These are phyloP conservation scores for Cremastinae sp. DNA, from an alignment of 2,888 invertebrate species.

Conservation along the genomic window DNA sequence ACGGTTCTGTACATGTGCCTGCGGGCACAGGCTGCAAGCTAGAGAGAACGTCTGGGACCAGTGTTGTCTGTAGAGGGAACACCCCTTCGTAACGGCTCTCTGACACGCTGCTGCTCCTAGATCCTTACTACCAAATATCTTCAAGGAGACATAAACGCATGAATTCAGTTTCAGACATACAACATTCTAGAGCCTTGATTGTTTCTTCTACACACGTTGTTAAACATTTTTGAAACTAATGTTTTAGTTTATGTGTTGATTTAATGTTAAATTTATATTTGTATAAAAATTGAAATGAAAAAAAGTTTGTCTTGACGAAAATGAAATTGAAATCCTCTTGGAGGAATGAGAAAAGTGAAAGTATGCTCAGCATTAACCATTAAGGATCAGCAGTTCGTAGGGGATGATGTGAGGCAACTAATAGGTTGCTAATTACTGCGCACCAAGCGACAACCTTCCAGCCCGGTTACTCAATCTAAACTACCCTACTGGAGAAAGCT, in stretches of 20 bases:
- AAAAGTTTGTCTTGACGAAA: too few relatives aligned
- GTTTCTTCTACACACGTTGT: too few relatives aligned
- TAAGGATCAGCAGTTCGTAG: constrained; percentile 30
- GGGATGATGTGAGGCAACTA: constrained; percentile 31
- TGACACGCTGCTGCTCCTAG: constrained; percentile 34
- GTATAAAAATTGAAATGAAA: too few relatives aligned
- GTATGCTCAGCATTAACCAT: constrained; percentile 31
- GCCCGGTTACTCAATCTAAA: constrained; percentile 30
- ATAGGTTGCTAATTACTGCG: constrained; percentile 60
- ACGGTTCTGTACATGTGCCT: constrained; percentile 39
- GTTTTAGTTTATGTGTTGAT: too few relatives aligned
- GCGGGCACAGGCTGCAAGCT: constrained; percentile 14
- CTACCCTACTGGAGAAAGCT: constrained; percentile 26
- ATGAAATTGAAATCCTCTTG: background rate
- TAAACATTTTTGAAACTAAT: too few relatives aligned
- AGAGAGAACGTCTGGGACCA: constrained; percentile 32
- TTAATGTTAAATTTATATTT: too few relatives aligned
- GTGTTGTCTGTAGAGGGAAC: constrained; percentile 41
- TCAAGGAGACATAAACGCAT: background rate
- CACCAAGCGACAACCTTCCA: constrained; percentile 38
- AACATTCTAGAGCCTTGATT: too few relatives aligned
- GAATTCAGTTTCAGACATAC: too few relatives aligned
- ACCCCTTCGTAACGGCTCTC: constrained; percentile 46
- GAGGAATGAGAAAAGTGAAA: constrained; percentile 28
- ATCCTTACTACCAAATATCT: constrained; percentile 32